Conservation (phyloP, 2,797 vertebrate genomes). For the Sebastes flavidus region DNA sequence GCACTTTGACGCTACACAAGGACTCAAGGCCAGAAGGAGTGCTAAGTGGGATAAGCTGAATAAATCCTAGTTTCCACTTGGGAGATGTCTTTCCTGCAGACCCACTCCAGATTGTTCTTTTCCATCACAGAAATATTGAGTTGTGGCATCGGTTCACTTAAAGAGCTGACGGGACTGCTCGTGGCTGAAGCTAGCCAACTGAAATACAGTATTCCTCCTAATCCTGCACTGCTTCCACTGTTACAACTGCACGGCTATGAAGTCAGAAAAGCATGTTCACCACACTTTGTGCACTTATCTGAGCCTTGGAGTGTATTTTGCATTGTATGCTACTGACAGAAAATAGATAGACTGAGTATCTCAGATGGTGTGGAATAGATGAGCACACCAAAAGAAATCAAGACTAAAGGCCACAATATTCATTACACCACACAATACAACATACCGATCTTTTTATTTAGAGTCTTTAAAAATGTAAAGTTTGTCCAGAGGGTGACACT, state of each 20-base stretch:
- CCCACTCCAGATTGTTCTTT: conserved; percentile 18
- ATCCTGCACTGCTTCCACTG: not conserved
- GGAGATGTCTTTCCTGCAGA: conserved; percentile 21
- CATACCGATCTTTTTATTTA: not conserved
- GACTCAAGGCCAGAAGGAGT: conserved; percentile 13
- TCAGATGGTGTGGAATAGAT: not conserved
- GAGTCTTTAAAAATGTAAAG: not conserved
- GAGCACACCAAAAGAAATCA: not conserved
- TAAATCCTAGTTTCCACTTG: conserved; percentile 33
- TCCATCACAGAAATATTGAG: conserved; percentile 25
- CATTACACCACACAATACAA: not conserved
- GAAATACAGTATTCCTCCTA: not conserved
- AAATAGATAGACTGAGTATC: not conserved
- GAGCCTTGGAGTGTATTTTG: not conserved
- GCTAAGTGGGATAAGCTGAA: conserved; percentile 37
- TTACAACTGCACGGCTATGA: not conserved
- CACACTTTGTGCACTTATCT: not conserved
- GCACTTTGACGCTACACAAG: not conserved
- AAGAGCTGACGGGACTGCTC: conserved; percentile 8
- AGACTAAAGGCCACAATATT: not conserved
- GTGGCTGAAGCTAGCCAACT: not conserved
- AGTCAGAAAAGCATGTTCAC: not conserved
- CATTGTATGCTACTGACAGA: not conserved
- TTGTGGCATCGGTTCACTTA: conserved; percentile 12
- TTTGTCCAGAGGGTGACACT: not conserved